Evolutionary conservation across 1,140 invertebrate species (phyloP), one percentile per base, ranked within the genome.

Genomic region (Drosophila miranda): DNA sequence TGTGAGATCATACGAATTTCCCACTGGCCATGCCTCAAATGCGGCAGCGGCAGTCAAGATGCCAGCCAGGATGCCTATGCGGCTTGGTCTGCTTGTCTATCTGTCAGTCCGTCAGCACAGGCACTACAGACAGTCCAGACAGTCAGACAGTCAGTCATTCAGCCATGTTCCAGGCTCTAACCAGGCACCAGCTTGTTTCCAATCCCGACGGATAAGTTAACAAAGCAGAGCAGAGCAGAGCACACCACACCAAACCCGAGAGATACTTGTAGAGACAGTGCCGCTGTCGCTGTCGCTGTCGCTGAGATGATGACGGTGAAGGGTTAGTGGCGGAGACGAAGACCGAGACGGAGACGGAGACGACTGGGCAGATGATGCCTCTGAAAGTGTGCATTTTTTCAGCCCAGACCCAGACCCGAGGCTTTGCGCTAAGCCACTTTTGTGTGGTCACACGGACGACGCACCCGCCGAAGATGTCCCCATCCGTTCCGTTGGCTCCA

Each of bases 361-460:
- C 30, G 48, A 44, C 19, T 38, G 38, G 34, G 64, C 63, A 66
- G 55, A 45, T 58, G 56, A 59, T 49, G 30, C 19, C 38, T 43
- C 30, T 30, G 38, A 21, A 60, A 21, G 45, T 45, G 48, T 51
- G 55, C 49, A 55, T 61, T 72, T 58, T 51, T 45, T 28, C 51
- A 53, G 38, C 14, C 26, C 21, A 34, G 30, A 34, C 30, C 30
- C 9, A 34, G 34, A 38, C 11, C 34, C 3, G 11, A 3, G 11
- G 69, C 56, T 74, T 74, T 64, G 45, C 53, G 71, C 71, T 74
- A 74, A 74, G 71, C 71, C 69, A 64, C 70, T 74, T 74, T 73
- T 57, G 69, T 73, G 59, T 38, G 59, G 52, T 53, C 52, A 55
- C 69, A 57, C 52, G 71, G 70, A 50, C 46, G 51, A 57, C 52